Conservation (phyloP, 2,797 vertebrate genomes). For the Sparus aurata region DNA sequence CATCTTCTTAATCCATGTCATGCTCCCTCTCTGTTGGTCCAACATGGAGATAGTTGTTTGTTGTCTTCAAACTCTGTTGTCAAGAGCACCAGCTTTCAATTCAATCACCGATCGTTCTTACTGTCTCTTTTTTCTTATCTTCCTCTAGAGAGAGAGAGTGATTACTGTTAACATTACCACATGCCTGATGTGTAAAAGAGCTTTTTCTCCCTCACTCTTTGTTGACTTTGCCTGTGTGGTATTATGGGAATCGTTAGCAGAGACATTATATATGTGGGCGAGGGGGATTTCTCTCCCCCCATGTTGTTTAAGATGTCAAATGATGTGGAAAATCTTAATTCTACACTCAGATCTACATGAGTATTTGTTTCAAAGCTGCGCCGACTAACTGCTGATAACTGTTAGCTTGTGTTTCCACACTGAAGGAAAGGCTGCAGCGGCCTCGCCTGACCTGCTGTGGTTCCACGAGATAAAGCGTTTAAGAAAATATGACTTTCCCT, state of each 20-base stretch:
- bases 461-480: slow-evolving; percentile 59
- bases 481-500: slow-evolving; percentile 54
- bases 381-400: slow-evolving; percentile 58
- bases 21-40: slow-evolving; percentile 32
- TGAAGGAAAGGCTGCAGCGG: slow-evolving; percentile 31
- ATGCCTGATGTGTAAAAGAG: slow-evolving; percentile 13
- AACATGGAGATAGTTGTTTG: slow-evolving; percentile 10
- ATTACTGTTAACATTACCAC: slow-evolving; percentile 12
- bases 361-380: slow-evolving; percentile 36
- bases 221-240: slow-evolving; percentile 34
- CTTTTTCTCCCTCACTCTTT: not conserved
- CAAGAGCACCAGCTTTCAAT: not conserved
- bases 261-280: not conserved
- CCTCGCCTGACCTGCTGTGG: slow-evolving; percentile 59
- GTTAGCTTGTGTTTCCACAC: slow-evolving; percentile 55
- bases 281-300: not conserved
- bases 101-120: not conserved
- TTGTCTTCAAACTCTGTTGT: slow-evolving; percentile 23
- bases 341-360: slow-evolving; percentile 23
- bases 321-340: slow-evolving; percentile 56
- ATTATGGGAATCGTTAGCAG: slow-evolving; percentile 25
- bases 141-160: slow-evolving; percentile 6
- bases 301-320: slow-evolving; percentile 50
- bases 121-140: not conserved
- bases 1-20: slow-evolving; percentile 60